These are phyloP conservation scores for Rhinolophus ferrumequinum DNA, from an alignment of 2,113 vertebrate species.

Conservation along the genomic window DNA sequence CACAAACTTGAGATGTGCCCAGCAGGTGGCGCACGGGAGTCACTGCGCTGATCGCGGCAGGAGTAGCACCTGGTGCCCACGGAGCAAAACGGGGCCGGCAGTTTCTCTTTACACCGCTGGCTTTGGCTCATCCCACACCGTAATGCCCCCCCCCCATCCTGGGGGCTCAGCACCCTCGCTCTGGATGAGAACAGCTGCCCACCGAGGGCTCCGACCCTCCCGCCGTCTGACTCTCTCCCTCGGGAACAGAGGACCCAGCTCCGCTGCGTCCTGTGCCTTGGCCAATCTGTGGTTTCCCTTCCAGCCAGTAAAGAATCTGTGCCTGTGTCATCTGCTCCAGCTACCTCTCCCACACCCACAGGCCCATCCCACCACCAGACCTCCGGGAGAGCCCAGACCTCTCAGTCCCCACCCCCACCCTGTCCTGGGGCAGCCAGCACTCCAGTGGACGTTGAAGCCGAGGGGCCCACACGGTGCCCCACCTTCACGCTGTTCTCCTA, in stretches of 20 bases:
- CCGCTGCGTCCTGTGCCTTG: slow-evolving; percentile 59
- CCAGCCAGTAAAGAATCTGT: slow-evolving; percentile 73
- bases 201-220: slow-evolving; percentile 36
- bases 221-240: slow-evolving; percentile 2
- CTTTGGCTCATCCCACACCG: slow-evolving; percentile 3
- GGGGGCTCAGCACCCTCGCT: not conserved
- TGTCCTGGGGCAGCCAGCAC: not conserved
- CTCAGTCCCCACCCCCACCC: slow-evolving; percentile 22
- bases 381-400: slow-evolving; percentile 53
- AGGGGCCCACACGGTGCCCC: not conserved
- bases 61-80: slow-evolving; percentile 68
- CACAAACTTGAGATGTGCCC: slow-evolving; percentile 51
- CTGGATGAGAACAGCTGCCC: slow-evolving; percentile 30
- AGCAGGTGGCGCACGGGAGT: slow-evolving; percentile 83
- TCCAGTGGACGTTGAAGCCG: not conserved
- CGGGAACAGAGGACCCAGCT: slow-evolving; percentile 57
- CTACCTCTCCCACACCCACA: slow-evolving; percentile 70
- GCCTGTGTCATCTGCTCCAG: slow-evolving; percentile 76
- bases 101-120: slow-evolving; percentile 26
- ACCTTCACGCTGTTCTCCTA: not conserved
- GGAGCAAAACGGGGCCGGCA: not conserved
- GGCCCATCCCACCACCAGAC: slow-evolving; percentile 60
- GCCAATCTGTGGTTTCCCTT: slow-evolving; percentile 78
- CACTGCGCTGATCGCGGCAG: not conserved
- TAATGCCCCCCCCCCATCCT: slow-evolving; percentile 17